phyloP scores from a whole-genome alignment of 2,797 vertebrate species.

The Podarcis lilfordi region DNA sequence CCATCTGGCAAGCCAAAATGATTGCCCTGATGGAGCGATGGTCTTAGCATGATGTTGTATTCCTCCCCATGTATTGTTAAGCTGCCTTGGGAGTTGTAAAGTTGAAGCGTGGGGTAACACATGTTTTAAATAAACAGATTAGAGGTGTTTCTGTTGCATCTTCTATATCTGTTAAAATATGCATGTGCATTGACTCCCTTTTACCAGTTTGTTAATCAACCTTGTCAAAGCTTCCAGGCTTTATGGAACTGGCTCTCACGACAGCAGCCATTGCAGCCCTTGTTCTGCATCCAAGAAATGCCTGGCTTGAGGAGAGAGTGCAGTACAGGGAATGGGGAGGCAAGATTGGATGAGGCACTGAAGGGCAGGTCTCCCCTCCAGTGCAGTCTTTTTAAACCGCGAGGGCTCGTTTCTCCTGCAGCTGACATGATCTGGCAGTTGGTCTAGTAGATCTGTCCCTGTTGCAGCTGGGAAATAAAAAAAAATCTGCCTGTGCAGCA shows the following conservation, averaged over 20 bases:
- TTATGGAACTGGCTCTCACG: neutral
- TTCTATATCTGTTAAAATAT: neutral
- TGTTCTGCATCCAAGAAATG: neutral
- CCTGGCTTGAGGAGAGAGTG: neutral
- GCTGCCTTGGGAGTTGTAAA: neutral
- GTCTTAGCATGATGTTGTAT: too few relatives aligned
- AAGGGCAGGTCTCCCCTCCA: neutral
- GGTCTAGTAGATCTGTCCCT: neutral
- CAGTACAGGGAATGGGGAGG: too few relatives aligned
- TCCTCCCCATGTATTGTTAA: too few relatives aligned
- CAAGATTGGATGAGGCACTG: neutral
- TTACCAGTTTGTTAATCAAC: neutral
- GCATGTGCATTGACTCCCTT: neutral
- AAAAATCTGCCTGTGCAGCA: neutral
- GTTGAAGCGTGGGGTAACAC: neutral
- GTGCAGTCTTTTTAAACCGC: neutral
- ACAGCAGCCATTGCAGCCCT: neutral
- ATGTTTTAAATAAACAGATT: neutral
- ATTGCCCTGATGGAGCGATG: too few relatives aligned
- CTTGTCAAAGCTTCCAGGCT: neutral
- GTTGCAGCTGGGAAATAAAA: neutral
- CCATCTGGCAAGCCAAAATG: too few relatives aligned
- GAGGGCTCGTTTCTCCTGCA: too few relatives aligned
- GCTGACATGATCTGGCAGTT: neutral
- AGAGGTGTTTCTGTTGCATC: neutral